Evolutionary conservation across 2,797 vertebrate genomes (phyloP), one percentile per base, ranked within the genome.

Genomic region (Nasua narica): DNA sequence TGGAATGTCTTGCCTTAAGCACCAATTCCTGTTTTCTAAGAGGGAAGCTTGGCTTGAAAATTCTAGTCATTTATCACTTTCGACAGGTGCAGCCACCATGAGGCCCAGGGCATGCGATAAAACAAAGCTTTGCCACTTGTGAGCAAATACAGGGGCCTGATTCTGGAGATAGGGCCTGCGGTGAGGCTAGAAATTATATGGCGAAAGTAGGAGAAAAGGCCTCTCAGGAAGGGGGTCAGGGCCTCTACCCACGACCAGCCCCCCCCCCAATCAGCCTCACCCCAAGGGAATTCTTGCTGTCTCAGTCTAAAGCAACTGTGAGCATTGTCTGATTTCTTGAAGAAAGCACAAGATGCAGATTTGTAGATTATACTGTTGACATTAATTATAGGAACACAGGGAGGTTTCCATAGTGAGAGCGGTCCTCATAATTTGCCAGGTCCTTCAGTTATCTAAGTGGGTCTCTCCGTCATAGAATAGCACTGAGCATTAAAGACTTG

Each of bases 221-320:
- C n/a, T 7, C 56, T 23, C 12, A 35, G 0, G 7, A 37, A 2
- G 12, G 0, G 19, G 7, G 1, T 15, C 11, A 52, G 46, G 58
- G 27, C 19, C 32, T 21, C 7, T 23, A 32, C 43, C 21, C 32
- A 2, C 37, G 19, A 5, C 48, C 35, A 3, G 52, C 5, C 29
- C 29, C 16, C 40, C 40, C 40, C 3, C 40, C 40, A 40, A 40
- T 7, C 60, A 67, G 48, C 29, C 76, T 74, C 27, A 0, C 35
- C 58, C 35, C 4, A 12, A 11, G 56, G 60, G 70, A 52, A 29
- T 50, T 32, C 5, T 46, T 40, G 48, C 35, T 35, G 29, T 46
- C 43, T 32, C 6, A 7, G 23, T 2, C 14, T 14, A n/a, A 52
- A 86, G 40, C 27, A 78, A 25, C 29, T 46, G 32, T 46, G 56